Percentiles rank a stretch among this genome's conserved stretches.
These are phyloP conservation scores for Irena cyanogastra DNA, from an alignment of 2,113 vertebrate species.

Conservation along the genomic window DNA sequence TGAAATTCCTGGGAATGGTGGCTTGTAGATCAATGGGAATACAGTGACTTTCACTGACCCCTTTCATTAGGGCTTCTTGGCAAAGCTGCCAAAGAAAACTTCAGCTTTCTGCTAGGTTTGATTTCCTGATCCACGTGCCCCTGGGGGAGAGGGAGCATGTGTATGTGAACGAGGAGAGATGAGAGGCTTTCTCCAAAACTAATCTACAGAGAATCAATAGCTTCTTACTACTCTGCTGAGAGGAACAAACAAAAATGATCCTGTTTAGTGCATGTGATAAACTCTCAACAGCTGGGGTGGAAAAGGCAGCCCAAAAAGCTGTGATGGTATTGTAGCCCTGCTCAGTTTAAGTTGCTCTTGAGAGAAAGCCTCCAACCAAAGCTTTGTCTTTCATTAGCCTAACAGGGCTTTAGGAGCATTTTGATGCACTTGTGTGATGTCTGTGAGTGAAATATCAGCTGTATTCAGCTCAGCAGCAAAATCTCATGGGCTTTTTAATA, in stretches of 20 bases:
- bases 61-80: conserved; percentile 47
- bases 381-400: neutral
- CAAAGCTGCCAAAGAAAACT: neutral
- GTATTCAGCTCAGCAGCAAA: neutral
- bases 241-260: neutral
- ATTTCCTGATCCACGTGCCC: neutral
- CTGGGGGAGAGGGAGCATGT: neutral
- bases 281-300: neutral
- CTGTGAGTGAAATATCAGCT: neutral
- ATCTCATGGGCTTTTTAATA: neutral
- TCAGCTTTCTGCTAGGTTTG: conserved; percentile 28
- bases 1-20: neutral
- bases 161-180: accelerated
- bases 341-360: neutral
- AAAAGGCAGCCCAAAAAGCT: neutral
- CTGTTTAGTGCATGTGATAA: neutral
- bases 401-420: neutral
- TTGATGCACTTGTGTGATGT: neutral
- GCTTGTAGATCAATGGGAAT: neutral
- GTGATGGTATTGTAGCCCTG: neutral
- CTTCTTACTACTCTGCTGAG: neutral
- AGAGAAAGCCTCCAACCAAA: neutral
- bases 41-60: conserved; percentile 18
- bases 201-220: neutral
- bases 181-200: neutral